A percentile compares a stretch with the other conserved stretches of the same genome.
Evolutionary conservation across 2,797 vertebrate species (phyloP).

Genomic region (Bovichtus variegatus): DNA sequence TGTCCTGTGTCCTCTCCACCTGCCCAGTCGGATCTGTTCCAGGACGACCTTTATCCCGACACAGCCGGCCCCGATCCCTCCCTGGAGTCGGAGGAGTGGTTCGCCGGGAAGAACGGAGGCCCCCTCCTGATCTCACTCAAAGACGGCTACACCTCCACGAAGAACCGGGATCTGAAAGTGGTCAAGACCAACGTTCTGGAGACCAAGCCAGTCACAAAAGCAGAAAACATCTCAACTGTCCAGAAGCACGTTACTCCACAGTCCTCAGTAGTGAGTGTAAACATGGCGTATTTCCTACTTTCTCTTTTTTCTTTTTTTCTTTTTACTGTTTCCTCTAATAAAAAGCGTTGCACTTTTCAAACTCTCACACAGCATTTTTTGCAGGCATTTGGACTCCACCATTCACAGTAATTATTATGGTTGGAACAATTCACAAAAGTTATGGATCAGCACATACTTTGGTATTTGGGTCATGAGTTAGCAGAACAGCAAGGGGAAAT

Average conservation of each 20-base stretch:
- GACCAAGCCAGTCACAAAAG: constrained; percentile 91
- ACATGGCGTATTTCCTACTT: not conserved
- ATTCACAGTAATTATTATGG: constrained; percentile 49
- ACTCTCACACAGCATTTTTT: constrained; percentile 1
- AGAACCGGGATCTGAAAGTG: constrained; percentile 96
- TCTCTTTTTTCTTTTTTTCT: not conserved
- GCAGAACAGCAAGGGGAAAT: constrained; percentile 39
- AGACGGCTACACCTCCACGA: constrained; percentile 94
- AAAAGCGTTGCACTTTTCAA: constrained; percentile 11
- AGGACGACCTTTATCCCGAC: constrained; percentile 97
- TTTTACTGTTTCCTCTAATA: not conserved
- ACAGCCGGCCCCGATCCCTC: constrained; percentile 95
- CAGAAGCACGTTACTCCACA: constrained; percentile 87
- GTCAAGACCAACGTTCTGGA: constrained; percentile 95
- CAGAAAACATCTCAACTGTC: constrained; percentile 84
- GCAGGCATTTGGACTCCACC: constrained; percentile 23
- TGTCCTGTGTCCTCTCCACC: constrained; percentile 13
- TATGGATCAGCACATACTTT: constrained; percentile 65
- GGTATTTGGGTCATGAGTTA: constrained; percentile 43
- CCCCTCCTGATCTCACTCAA: constrained; percentile 96
- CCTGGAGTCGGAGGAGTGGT: constrained; percentile 97
- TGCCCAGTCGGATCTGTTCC: constrained; percentile 96
- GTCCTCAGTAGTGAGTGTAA: constrained; percentile 84
- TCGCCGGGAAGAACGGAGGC: constrained; percentile 94
- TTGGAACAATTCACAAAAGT: constrained; percentile 57